phyloP scores from a whole-genome alignment of 2,797 vertebrate genomes.

The Ispidina picta region DNA sequence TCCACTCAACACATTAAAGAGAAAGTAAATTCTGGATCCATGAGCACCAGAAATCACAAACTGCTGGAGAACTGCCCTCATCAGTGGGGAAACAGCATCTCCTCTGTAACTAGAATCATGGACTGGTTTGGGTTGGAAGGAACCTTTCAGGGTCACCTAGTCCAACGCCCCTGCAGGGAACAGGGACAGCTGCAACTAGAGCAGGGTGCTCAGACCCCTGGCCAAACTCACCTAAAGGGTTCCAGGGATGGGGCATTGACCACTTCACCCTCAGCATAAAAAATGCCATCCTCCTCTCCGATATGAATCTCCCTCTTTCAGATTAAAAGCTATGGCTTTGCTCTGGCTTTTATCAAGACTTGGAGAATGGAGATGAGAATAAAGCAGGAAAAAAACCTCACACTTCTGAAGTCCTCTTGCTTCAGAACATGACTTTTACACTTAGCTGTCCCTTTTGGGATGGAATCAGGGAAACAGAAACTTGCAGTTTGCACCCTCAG shows the following conservation, averaged over 20 bases:
- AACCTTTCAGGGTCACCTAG: background rate
- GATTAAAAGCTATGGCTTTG: background rate
- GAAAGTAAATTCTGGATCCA: background rate
- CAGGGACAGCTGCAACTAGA: background rate
- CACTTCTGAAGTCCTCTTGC: too few relatives aligned
- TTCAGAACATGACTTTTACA: background rate
- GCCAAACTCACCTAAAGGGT: background rate
- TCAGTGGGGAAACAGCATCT: background rate
- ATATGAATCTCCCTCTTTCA: background rate
- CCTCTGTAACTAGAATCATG: background rate
- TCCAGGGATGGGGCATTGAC: background rate
- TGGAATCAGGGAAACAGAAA: background rate
- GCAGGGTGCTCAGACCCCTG: background rate
- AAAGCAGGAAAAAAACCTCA: background rate
- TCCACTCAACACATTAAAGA: background rate
- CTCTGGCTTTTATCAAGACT: background rate
- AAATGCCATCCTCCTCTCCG: background rate
- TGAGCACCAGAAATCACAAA: background rate
- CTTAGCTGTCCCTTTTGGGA: background rate
- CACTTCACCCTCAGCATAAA: background rate
- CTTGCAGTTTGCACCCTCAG: background rate
- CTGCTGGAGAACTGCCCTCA: background rate
- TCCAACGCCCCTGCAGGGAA: background rate
- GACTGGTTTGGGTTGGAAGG: background rate
- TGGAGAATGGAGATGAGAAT: background rate